phyloP scores from a whole-genome alignment of 2,888 invertebrate species.

The Bugula neritina region DNA sequence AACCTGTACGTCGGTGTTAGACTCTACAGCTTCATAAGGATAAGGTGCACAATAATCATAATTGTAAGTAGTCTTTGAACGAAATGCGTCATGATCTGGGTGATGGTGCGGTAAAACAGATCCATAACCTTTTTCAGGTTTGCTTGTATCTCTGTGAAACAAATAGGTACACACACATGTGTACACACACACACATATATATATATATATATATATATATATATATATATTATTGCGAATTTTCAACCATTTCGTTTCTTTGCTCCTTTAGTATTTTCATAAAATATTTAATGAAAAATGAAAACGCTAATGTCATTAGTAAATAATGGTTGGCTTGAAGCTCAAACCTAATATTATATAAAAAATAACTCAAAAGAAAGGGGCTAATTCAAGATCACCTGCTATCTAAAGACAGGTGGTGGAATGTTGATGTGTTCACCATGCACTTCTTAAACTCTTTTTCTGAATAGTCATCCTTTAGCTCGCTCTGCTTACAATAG shows the following conservation, averaged over 20 bases:
- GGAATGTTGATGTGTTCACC: conserved; percentile 40
- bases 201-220: too few species aligned
- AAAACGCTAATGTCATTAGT: too few species aligned
- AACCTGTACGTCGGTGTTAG: neutral
- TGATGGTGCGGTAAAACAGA: conserved; percentile 47
- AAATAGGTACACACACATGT: too few species aligned
- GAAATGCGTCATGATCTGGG: conserved; percentile 44
- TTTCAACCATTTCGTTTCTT: too few species aligned
- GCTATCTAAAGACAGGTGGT: conserved; percentile 39
- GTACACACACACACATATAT: too few species aligned
- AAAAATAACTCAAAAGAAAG: too few species aligned
- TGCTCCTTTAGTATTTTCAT: too few species aligned
- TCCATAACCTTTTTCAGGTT: conserved; percentile 40
- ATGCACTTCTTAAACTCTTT: conserved; percentile 40
- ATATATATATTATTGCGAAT: too few species aligned
- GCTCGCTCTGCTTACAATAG: conserved; percentile 38
- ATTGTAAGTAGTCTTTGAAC: conserved; percentile 45
- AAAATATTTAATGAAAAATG: too few species aligned
- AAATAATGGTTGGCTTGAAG: too few species aligned
- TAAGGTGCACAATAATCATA: conserved; percentile 46
- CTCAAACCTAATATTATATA: too few species aligned
- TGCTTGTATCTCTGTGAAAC: conserved; percentile 34
- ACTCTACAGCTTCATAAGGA: conserved; percentile 38
- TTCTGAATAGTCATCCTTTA: conserved; percentile 42
- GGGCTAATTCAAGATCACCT: too few species aligned